These are phyloP conservation scores for Esperia sulphurella DNA, from an alignment of 2,888 invertebrate species.

Conservation along the genomic window DNA sequence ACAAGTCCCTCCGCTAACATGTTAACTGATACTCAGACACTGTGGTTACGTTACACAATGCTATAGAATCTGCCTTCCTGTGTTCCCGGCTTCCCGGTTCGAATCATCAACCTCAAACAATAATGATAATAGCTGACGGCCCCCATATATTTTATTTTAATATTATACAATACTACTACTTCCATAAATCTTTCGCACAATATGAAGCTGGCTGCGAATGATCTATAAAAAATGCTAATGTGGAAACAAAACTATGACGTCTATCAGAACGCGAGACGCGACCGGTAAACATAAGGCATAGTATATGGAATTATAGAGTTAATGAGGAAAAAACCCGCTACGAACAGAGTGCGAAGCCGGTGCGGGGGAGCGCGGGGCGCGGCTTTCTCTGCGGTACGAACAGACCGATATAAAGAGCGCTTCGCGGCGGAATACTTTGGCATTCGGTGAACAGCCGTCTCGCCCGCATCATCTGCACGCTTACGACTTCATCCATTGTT, in stretches of 20 bases:
- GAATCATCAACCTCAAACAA: too few relatives aligned
- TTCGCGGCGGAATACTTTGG: conserved; percentile 70
- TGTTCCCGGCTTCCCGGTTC: conserved; percentile 1
- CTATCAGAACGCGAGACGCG: conserved; percentile 49
- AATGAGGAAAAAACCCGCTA: conserved; percentile 79
- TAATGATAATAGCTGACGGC: too few relatives aligned
- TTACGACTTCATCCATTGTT: conserved; percentile 52
- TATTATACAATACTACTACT: not conserved
- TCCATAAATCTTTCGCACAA: conserved; percentile 6
- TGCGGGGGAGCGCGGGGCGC: conserved; percentile 63
- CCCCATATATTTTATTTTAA: too few relatives aligned
- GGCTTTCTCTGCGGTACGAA: conserved; percentile 72
- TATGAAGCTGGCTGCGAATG: conserved; percentile 1
- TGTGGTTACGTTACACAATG: conserved; percentile 18
- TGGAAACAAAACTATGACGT: conserved; percentile 42
- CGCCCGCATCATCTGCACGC: conserved; percentile 65
- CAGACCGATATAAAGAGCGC: conserved; percentile 74
- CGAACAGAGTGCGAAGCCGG: conserved; percentile 49
- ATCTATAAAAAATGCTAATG: conserved; percentile 18
- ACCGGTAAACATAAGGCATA: conserved; percentile 64
- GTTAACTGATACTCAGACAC: conserved; percentile 37
- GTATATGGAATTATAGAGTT: conserved; percentile 66
- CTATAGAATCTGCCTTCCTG: conserved; percentile 18
- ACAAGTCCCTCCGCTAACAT: conserved; percentile 47
- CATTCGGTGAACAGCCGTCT: conserved; percentile 78